Evolutionary conservation across 1,140 invertebrate genomes (phyloP), one percentile per base, ranked within the genome.

Genomic region (Cyclargus thomasi): DNA sequence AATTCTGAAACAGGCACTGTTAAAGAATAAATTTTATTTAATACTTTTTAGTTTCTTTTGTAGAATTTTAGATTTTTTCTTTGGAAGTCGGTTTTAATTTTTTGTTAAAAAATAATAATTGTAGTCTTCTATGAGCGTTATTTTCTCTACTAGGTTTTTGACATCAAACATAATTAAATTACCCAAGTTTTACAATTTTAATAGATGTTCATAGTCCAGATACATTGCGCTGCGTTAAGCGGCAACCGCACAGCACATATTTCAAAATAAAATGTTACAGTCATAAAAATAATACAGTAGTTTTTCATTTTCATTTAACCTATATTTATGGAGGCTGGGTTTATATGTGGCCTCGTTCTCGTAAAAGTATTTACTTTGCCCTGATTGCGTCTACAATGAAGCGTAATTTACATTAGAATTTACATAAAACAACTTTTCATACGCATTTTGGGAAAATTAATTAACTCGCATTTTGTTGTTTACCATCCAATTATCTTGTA

Each of bases 271-370:
- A 47, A 47, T 47, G 39, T 47, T 47, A 47, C 39, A 47, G 5
- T 47, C 39, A 47, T 47, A 47, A 47, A 47, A 47, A 16, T 47
- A 47, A 47, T 47, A 47, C 39, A 47, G 14, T 47, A 47, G 39
- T 47, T 47, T 47, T 47, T 47, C 39, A 47, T 47, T 47, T 47
- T 47, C 18, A 59, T 59, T 59, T 59, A 59, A 59, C 55, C 55
- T 21, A 59, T 20, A 20, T 59, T 59, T 21, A 20, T 20, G 55
- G 18, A 59, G 20, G 55, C 55, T 20, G 55, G 2, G 55, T 21
- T n/a, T 20, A 18, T 17, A 11, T 59, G 18, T 20, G 55, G 20
- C 55, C 55, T 59, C 18, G 20, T 59, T 59, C 55, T 59, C 20
- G 11, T 20, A 57, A 20, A 18, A 57, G 17, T 57, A 59, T 59